These are phyloP conservation scores for Rhynchotus rufescens DNA, from an alignment of 2,797 vertebrate species.

Conservation along the genomic window DNA sequence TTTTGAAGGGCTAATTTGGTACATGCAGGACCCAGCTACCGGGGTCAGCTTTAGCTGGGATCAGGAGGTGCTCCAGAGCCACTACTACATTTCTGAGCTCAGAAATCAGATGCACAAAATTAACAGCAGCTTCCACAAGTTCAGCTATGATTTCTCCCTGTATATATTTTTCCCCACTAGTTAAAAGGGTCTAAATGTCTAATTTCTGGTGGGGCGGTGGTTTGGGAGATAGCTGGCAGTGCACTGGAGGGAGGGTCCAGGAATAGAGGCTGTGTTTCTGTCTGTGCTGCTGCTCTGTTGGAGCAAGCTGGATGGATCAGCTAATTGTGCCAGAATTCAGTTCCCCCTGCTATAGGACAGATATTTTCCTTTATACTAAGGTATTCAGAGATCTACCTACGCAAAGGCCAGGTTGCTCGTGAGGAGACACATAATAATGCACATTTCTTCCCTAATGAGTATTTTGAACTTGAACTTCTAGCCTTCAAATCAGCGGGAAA, in stretches of 20 bases:
- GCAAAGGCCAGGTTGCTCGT: not conserved
- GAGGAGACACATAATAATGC: not conserved
- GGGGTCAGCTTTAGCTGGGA: not conserved
- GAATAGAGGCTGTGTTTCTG: not conserved
- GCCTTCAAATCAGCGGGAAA: not conserved
- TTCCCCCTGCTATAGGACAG: not conserved
- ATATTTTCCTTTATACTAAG: not conserved
- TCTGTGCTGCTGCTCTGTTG: not conserved
- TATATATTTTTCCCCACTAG: not conserved
- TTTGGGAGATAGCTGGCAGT: not conserved
- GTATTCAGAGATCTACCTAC: not conserved
- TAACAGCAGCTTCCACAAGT: slow-evolving; percentile 2
- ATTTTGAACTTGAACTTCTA: not conserved
- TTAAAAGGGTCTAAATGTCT: not conserved
- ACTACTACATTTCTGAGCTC: not conserved
- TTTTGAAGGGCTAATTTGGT: not conserved
- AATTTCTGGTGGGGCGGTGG: not conserved
- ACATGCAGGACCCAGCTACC: not conserved
- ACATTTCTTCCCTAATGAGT: not conserved
- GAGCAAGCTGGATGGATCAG: not conserved
- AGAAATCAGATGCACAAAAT: slow-evolving; percentile 30
- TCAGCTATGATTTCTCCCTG: not conserved
- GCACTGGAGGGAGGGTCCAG: not conserved
- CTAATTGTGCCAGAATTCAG: not conserved
- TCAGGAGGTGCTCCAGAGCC: not conserved